Percentiles rank a stretch among this genome's conserved stretches.
Evolutionary conservation across 2,888 invertebrate species (phyloP).

Genomic region (Metalampra italica): DNA sequence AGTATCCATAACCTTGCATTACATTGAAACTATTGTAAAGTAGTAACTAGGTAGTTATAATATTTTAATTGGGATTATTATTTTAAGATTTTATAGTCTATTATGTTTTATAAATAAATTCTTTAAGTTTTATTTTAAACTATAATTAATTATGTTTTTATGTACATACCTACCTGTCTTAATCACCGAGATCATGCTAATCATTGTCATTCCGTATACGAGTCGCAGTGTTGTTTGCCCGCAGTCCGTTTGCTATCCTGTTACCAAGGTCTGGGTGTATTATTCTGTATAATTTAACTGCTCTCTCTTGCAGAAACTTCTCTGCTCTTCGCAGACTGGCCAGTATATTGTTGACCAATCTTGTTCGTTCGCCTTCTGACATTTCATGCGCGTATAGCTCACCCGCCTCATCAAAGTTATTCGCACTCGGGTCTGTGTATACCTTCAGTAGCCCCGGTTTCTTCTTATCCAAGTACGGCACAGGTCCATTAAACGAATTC

Average conservation of each 20-base stretch:
- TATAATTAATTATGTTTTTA: too few relatives aligned
- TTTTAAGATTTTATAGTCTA: too few relatives aligned
- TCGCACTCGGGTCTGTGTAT: background rate
- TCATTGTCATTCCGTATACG: too few relatives aligned
- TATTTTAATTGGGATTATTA: too few relatives aligned
- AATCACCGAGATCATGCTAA: too few relatives aligned
- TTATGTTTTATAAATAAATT: too few relatives aligned
- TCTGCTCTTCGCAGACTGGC: background rate
- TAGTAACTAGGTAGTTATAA: too few relatives aligned
- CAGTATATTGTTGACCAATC: slow-evolving; percentile 87
- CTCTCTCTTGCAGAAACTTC: slow-evolving; percentile 34
- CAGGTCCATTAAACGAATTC: slow-evolving; percentile 91
- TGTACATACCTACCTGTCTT: too few relatives aligned
- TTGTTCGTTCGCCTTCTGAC: slow-evolving; percentile 81
- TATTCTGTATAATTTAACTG: slow-evolving; percentile 83
- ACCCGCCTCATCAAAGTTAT: background rate
- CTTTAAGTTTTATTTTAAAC: too few relatives aligned
- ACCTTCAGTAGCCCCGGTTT: background rate
- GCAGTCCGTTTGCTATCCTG: background rate
- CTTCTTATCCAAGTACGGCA: slow-evolving; percentile 63
- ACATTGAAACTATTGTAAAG: too few relatives aligned
- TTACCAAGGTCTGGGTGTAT: slow-evolving; percentile 2
- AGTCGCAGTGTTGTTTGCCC: background rate
- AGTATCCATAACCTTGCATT: too few relatives aligned
- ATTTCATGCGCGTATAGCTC: slow-evolving; percentile 39